Conservation (phyloP, 2,888 invertebrate species). For the Lasioglossum pauxillum region DNA sequence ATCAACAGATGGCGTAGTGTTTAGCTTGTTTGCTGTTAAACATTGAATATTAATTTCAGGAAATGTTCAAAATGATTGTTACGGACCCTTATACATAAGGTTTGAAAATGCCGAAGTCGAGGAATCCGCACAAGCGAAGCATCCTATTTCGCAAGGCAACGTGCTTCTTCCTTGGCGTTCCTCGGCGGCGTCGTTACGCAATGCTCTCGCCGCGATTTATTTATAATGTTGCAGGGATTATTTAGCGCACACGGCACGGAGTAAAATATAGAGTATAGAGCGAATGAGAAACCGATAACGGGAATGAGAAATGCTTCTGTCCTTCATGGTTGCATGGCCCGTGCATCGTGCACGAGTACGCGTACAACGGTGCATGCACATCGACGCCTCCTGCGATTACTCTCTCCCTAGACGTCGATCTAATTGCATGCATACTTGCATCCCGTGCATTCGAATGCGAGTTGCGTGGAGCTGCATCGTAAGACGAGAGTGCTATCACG, state of each 20-base stretch:
- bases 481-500: conserved; percentile 17
- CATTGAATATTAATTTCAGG: not conserved
- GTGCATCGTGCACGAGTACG: conserved; percentile 18
- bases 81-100: not conserved
- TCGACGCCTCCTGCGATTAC: conserved; percentile 48
- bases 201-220: not conserved
- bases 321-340: conserved; percentile 23
- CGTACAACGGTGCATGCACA: conserved; percentile 18
- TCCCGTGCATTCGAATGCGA: conserved; percentile 25
- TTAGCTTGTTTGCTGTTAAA: not conserved
- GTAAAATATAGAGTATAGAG: conserved; percentile 29
- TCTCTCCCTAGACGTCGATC: conserved; percentile 52
- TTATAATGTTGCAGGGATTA: conserved; percentile 10
- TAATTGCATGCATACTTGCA: conserved; percentile 47
- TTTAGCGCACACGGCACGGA: not conserved
- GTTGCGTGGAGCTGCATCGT: not conserved
- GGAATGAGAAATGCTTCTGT: conserved; percentile 48
- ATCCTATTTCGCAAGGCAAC: not conserved
- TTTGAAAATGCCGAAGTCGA: not conserved
- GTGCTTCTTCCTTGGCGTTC: not conserved
- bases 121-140: not conserved
- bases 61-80: not conserved
- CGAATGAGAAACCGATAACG: conserved; percentile 45
- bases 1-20: not conserved
- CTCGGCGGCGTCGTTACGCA: not conserved